These are phyloP conservation scores for Athripsodes cinereus DNA, from an alignment of 2,888 invertebrate species.

Conservation along the genomic window DNA sequence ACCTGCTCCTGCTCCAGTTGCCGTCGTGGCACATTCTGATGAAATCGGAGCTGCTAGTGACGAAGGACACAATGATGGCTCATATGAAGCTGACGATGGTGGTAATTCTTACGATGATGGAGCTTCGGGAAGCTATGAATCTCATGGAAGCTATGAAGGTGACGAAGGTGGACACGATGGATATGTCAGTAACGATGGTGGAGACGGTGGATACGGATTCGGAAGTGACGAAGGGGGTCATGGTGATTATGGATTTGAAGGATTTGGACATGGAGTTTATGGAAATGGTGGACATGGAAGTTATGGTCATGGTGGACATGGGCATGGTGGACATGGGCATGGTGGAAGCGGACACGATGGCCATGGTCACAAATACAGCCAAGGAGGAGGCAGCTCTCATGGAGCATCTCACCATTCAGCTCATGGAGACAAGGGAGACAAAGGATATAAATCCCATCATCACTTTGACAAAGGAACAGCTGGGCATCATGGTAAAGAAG, in stretches of 20 bases:
- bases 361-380: slow-evolving; percentile 22
- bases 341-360: slow-evolving; percentile 14
- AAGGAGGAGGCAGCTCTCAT: slow-evolving; percentile 47
- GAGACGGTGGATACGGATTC: slow-evolving; percentile 6
- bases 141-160: neutral
- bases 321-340: slow-evolving; percentile 16
- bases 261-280: neutral
- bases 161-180: slow-evolving; percentile 17
- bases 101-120: slow-evolving; percentile 31
- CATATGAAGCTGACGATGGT: slow-evolving; percentile 22
- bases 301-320: neutral
- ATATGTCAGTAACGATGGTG: neutral
- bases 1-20: neutral
- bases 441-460: slow-evolving; percentile 49
- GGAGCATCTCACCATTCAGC: slow-evolving; percentile 44
- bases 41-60: slow-evolving; percentile 30
- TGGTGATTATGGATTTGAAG: neutral
- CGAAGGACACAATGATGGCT: slow-evolving; percentile 2
- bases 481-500: slow-evolving; percentile 50
- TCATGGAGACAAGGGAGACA: slow-evolving; percentile 51
- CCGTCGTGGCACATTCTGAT: slow-evolving; percentile 2
- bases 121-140: neutral
- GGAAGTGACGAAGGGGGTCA: neutral
- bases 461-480: slow-evolving; percentile 51
- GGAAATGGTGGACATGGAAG: no score